Evolutionary conservation across 2,113 vertebrate species (phyloP), one percentile per base, ranked within the genome.

Genomic region (Ia io): DNA sequence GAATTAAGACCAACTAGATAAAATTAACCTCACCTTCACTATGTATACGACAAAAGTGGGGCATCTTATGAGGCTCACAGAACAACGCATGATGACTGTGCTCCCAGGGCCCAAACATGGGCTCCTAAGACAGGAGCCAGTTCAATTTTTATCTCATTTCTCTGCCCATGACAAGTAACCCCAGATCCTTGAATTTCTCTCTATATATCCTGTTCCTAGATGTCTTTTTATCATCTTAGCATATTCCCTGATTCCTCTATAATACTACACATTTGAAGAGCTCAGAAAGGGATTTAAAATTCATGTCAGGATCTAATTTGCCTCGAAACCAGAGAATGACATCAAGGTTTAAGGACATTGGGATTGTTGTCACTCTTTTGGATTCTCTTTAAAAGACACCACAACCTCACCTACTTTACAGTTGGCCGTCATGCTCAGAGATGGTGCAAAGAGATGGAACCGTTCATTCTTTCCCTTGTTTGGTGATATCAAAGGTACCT

Each of bases 371-470:
- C 23, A 20, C 53, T 6, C 35, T 42, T 37, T 11, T 11, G 0
- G 40, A 40, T 18, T 44, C 78, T n/a, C 14, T 61, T 44, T 9
- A 71, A 44, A 59, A 12, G 49, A 49, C 3, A 6, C 10, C 30
- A 28, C 4, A 5, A 5, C 37, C 5, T 73, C n/a, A 35, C 2
- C n/a, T 5, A 23, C 74, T 13, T 37, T 16, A 28, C 6, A 28
- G 1, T 28, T 13, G 47, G 28, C 4, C 0, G 4, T 20, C 25
- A 0, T 11, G 12, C 22, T 20, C 18, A 4, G 76, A 35, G 40
- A 9, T 0, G 5, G 20, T 0, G 3, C 3, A 11, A 28, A 2
- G 9, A 32, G 61, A 56, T 70, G 13, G 49, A 32, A 20, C 0
- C 0, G 7, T 5, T 11, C 4, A 6, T 37, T 5, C 8, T 4